Conservation (phyloP, 2,797 vertebrate genomes). For the Steatocranus sp. region DNA sequence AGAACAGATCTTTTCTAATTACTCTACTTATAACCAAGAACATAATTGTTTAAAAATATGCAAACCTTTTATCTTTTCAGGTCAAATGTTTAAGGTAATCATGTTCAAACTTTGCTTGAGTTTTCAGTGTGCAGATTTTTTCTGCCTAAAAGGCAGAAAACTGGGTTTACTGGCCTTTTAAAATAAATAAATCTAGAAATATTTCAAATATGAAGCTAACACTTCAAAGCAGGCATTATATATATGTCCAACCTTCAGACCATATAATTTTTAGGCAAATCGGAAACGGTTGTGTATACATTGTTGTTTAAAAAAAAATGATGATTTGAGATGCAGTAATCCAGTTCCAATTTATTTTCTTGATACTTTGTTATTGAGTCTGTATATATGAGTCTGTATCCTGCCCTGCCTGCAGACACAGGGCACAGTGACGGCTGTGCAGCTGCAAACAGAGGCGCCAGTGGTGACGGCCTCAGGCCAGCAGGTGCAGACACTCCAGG, state of each 20-base stretch:
- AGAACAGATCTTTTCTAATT: neutral
- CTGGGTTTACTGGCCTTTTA: neutral
- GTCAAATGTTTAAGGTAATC: neutral
- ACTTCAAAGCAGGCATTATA: neutral
- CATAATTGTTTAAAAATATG: neutral
- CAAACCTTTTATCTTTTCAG: neutral
- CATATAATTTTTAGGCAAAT: neutral
- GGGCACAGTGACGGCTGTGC: slow-evolving; percentile 97
- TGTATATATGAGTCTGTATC: slow-evolving; percentile 55
- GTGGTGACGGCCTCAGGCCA: slow-evolving; percentile 96
- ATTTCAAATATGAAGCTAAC: neutral
- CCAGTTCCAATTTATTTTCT: neutral
- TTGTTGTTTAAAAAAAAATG: fast-evolving
- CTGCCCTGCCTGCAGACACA: slow-evolving; percentile 88
- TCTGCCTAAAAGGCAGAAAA: neutral
- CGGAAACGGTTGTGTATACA: neutral
- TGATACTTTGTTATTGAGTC: slow-evolving; percentile 29
- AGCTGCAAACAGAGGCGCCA: slow-evolving; percentile 95
- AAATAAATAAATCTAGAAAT: neutral
- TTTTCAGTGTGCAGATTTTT: neutral
- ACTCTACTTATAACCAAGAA: neutral
- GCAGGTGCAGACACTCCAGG: slow-evolving; percentile 99
- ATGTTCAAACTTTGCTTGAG: neutral
- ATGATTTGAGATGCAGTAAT: neutral
- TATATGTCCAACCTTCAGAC: fast-evolving